These are phyloP conservation scores for Lysandra coridon DNA, from an alignment of 2,888 invertebrate genomes.

Conservation along the genomic window DNA sequence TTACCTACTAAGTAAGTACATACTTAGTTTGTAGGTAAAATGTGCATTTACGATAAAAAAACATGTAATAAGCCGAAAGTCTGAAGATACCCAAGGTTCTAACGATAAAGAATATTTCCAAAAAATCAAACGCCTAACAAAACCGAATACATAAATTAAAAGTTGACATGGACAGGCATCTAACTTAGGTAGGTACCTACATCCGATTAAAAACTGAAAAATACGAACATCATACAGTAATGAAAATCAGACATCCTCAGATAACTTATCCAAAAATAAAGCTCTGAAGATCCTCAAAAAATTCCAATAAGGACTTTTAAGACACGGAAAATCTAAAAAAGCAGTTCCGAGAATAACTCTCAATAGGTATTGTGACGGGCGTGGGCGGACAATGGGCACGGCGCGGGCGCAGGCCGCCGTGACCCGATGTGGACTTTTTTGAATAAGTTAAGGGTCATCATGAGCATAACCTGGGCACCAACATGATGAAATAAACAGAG, in stretches of 20 bases:
- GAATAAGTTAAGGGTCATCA: slow-evolving; percentile 1
- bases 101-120: too few species aligned
- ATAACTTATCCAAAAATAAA: background rate
- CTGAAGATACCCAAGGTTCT: too few species aligned
- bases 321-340: background rate
- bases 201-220: too few species aligned
- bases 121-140: too few species aligned
- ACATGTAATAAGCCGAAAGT: too few species aligned
- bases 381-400: slow-evolving; percentile 14
- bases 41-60: too few species aligned
- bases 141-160: too few species aligned
- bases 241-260: background rate
- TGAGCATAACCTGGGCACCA: background rate
- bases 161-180: too few species aligned
- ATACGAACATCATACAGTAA: too few species aligned
- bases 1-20: too few species aligned
- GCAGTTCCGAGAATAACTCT: slow-evolving; percentile 9
- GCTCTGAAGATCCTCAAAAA: background rate
- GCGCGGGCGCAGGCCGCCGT: background rate
- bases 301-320: background rate
- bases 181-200: too few species aligned
- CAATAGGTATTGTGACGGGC: slow-evolving; percentile 7
- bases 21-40: too few species aligned
- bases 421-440: slow-evolving; percentile 8
- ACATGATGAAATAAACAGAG: background rate